Evolutionary conservation across 2,797 vertebrate genomes (phyloP), one percentile per base, ranked within the genome.

Genomic region (Loris lydekkerianus): DNA sequence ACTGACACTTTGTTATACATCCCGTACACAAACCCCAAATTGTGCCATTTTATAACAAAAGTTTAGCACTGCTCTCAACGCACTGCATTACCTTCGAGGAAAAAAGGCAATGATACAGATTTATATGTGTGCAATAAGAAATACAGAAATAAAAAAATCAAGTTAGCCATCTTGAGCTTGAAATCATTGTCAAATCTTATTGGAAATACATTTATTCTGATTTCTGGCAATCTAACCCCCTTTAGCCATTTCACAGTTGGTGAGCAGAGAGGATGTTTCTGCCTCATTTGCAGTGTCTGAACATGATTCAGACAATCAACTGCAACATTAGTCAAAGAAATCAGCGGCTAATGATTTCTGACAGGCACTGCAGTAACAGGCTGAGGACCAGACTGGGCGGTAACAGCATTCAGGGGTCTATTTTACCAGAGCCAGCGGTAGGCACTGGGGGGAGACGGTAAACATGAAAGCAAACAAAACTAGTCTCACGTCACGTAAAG

Each of bases 251-350:
- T 99, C 98, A 98, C 98, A 98, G 98, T 98, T 97, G 98, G 97
- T 98, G 98, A 99, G 98, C 98, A 98, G 98, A 97, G 97, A 99
- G 98, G 99, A 99, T 98, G 98, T 99, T 99, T 98, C 98, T 98
- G 98, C 98, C 97, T 98, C 98, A 98, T 98, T 98, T 98, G 98
- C 98, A 98, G 97, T 98, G 98, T 99, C 99, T 98, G 98, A 99
- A 98, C 98, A 98, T 97, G 98, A 98, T 98, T 99, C 99, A 99
- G 98, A 99, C 98, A 99, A 99, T 99, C 99, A 99, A 98, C 98
- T 98, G 98, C 98, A 99, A 99, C 99, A 99, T 99, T 99, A 99
- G 99, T 99, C 99, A 99, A 98, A 98, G 97, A 98, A 98, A 98
- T 98, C 98, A 97, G 98, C 95, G 97, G 98, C 98, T 99, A 99